Evolutionary conservation across 1,140 invertebrate species (phyloP).

Genomic region (Eriocheir sinensis): DNA sequence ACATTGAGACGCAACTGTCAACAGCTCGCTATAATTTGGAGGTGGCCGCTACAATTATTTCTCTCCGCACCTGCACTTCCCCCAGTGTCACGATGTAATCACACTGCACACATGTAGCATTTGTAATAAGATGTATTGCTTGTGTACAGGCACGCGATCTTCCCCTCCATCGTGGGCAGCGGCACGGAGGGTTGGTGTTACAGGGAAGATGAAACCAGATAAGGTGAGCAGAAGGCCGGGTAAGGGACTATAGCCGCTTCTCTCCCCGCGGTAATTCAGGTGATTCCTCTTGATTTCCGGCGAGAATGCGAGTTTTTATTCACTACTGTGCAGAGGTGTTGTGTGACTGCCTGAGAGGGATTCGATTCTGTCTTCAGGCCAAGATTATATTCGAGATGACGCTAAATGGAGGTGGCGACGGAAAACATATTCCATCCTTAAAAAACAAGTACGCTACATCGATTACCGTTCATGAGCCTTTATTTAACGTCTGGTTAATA

Average conservation of each 20-base stretch:
- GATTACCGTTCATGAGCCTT: too few species aligned
- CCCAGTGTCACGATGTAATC: conserved; percentile 30
- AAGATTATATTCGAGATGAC: too few species aligned
- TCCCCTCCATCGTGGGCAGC: background rate
- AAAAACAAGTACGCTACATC: too few species aligned
- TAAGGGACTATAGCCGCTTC: background rate
- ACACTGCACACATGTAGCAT: conserved; percentile 31
- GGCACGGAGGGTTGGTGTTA: background rate
- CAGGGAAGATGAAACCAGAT: background rate
- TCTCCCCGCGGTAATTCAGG: background rate
- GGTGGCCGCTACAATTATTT: background rate
- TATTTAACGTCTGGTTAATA: too few species aligned
- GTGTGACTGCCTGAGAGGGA: too few species aligned
- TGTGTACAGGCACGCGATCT: background rate
- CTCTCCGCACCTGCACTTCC: background rate
- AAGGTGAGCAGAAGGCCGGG: background rate
- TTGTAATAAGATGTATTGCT: conserved; percentile 36
- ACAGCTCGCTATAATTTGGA: conserved; percentile 25
- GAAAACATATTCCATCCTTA: too few species aligned
- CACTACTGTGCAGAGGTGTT: too few species aligned
- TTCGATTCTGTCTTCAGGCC: too few species aligned
- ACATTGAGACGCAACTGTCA: conserved; percentile 31
- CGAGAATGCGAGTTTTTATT: background rate
- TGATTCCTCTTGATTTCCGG: background rate
- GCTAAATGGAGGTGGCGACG: too few species aligned